A percentile compares a stretch with the other conserved stretches of the same genome.
Conservation (phyloP, 2,113 vertebrate genomes). For the Sminthopsis crassicaudata region DNA sequence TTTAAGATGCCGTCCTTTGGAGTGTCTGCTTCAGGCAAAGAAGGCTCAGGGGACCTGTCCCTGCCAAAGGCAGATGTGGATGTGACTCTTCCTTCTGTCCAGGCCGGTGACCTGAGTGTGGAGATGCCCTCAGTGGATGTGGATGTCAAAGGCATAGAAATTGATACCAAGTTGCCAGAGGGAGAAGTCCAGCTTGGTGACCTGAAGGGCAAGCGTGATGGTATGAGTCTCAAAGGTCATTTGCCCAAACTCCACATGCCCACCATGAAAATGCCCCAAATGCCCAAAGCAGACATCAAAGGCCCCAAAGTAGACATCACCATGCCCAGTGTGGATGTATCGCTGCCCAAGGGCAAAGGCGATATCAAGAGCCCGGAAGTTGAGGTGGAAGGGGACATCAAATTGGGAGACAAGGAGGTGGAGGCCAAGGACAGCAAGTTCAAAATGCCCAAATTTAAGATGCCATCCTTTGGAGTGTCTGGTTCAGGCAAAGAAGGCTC, state of each 20-base stretch:
- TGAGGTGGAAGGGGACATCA: neutral
- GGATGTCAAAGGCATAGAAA: neutral
- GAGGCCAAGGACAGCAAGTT: slow-evolving; percentile 13
- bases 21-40: neutral
- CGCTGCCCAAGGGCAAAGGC: too few species aligned
- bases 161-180: neutral
- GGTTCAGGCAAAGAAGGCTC: neutral
- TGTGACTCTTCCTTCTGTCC: neutral
- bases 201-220: accelerated
- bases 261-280: too few species aligned
- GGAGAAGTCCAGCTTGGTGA: accelerated
- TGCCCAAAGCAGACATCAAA: too few species aligned
- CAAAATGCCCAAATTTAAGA: slow-evolving; percentile 55
- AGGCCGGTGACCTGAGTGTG: neutral
- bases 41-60: accelerated
- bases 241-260: neutral
- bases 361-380: neutral
- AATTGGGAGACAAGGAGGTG: accelerated
- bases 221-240: neutral
- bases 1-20: neutral
- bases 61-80: neutral
- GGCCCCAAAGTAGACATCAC: too few species aligned
- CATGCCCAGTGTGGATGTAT: too few species aligned
- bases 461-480: slow-evolving; percentile 56
- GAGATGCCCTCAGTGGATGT: neutral